These are phyloP conservation scores for Anguilla japonica DNA, from an alignment of 2,113 vertebrate species.

Conservation along the genomic window DNA sequence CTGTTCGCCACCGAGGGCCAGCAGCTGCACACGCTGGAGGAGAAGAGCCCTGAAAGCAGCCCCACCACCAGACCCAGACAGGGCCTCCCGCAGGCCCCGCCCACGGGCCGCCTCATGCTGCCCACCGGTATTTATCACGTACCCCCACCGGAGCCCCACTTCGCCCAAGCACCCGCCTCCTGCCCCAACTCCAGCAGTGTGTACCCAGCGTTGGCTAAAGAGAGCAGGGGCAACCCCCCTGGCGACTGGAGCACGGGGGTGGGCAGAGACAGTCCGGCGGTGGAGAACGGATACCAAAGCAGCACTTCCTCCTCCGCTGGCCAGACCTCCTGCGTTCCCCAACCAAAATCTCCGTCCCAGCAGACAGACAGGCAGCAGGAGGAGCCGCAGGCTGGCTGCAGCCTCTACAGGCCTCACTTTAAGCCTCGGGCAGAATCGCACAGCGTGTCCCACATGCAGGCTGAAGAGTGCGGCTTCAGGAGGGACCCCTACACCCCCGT, in stretches of 20 bases:
- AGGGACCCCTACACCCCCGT: slow-evolving; percentile 50
- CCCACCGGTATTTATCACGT: slow-evolving; percentile 79
- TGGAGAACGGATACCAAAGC: slow-evolving; percentile 81
- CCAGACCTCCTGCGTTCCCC: slow-evolving; percentile 54
- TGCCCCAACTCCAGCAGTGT: slow-evolving; percentile 61
- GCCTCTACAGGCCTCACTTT: slow-evolving; percentile 59
- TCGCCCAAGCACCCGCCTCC: slow-evolving; percentile 77
- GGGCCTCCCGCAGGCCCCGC: slow-evolving; percentile 64
- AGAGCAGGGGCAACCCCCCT: slow-evolving; percentile 62
- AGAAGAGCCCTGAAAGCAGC: slow-evolving; percentile 93
- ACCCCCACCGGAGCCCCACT: slow-evolving; percentile 83
- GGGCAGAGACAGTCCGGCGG: slow-evolving; percentile 31
- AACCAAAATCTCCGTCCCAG: slow-evolving; percentile 40
- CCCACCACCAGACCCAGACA: slow-evolving; percentile 83
- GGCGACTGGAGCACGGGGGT: slow-evolving; percentile 27
- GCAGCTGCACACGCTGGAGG: slow-evolving; percentile 85
- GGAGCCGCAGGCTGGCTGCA: slow-evolving; percentile 43
- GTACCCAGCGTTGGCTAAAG: slow-evolving; percentile 81
- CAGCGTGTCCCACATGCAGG: slow-evolving; percentile 27
- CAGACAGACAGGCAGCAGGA: slow-evolving; percentile 57
- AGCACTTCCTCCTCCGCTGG: slow-evolving; percentile 42
- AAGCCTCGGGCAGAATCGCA: slow-evolving; percentile 50
- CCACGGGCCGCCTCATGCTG: slow-evolving; percentile 76
- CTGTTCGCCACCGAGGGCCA: slow-evolving; percentile 76
- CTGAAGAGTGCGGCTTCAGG: slow-evolving; percentile 41